Base-by-base conservation (phyloP, 2,113 vertebrate genomes). In the Tragelaphus buxtoni region DNA sequence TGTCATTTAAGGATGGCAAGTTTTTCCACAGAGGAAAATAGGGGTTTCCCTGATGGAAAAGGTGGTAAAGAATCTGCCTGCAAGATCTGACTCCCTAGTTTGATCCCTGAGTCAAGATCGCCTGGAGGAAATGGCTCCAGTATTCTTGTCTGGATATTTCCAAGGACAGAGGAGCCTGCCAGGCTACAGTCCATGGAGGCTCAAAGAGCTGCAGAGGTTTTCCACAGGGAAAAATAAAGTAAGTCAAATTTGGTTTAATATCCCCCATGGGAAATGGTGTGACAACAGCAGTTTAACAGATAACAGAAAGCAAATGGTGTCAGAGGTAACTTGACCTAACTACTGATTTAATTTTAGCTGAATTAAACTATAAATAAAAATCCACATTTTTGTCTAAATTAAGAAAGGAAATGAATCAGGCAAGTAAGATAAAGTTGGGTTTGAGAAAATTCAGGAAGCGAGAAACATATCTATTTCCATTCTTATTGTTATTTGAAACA, bases 401-500 rank as follows among this genome's bases (percentile, higher is more conserved):
- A 65, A 60, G 90, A 91, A 88, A 53, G 98, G 97, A 97, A 98
- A 90, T 93, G 87, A 97, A 76, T 95, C 87, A 82, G 51, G 69
- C 39, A 91, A 80, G 85, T 69, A 95, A 97, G 96, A 94, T 96
- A 97, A 97, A 97, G 83, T 82, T 96, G 95, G 20, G 20, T 94
- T 95, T 42, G 61, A 94, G 49, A 84, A 95, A 83, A 91, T 90
- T 60, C 51, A 87, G 97, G 93, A 97, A 89, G 20, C 80, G 13
- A 97, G 80, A 88, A 95, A 90, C 93, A 79, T 83, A 85, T 94
- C 88, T 92, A 92, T 91, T 98, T 97, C 60, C 56, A 95, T 96
- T 92, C 90, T 94, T 94, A 96, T 97, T 98, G 97, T 97, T 97
- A 49, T 77, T 82, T 90, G 96, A 95, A 96, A 97, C 98, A 98